Conservation (phyloP, 2,888 invertebrate genomes). For the Beris chalybata region DNA sequence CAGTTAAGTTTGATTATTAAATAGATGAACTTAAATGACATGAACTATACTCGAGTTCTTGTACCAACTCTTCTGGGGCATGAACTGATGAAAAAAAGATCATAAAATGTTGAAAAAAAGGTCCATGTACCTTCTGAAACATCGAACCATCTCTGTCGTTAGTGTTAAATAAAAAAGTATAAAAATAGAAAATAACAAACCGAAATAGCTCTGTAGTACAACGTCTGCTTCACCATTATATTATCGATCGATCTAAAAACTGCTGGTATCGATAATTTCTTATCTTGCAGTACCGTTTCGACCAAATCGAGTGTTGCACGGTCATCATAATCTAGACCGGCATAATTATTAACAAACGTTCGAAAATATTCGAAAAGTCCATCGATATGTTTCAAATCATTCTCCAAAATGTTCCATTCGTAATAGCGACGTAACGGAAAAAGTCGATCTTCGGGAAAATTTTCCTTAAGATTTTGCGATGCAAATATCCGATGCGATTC, state of each 20-base stretch:
- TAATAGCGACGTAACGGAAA: conserved; percentile 58
- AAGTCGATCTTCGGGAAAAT: conserved; percentile 47
- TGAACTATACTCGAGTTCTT: too few species aligned
- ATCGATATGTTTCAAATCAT: conserved; percentile 65
- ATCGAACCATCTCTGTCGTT: too few species aligned
- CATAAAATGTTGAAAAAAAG: too few species aligned
- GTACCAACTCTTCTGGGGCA: too few species aligned
- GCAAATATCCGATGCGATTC: conserved; percentile 50
- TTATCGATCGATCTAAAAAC: conserved; percentile 64
- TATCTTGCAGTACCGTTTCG: conserved; percentile 67
- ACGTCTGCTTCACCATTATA: conserved; percentile 64
- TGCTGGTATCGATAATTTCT: conserved; percentile 60
- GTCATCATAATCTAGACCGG: conserved; percentile 56
- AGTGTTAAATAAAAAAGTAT: too few species aligned
- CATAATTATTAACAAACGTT: conserved; percentile 54
- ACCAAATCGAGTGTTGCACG: conserved; percentile 67
- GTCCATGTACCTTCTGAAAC: too few species aligned
- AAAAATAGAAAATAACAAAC: conserved; percentile 55
- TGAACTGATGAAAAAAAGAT: too few species aligned
- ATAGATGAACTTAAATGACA: too few species aligned
- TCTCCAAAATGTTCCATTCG: conserved; percentile 66
- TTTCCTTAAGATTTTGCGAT: conserved; percentile 36
- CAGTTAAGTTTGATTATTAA: too few species aligned
- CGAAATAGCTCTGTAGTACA: conserved; percentile 69
- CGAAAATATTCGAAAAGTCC: conserved; percentile 69